Evolutionary conservation across 2,113 vertebrate species (phyloP).

Genomic region (Bubalus kerabau): DNA sequence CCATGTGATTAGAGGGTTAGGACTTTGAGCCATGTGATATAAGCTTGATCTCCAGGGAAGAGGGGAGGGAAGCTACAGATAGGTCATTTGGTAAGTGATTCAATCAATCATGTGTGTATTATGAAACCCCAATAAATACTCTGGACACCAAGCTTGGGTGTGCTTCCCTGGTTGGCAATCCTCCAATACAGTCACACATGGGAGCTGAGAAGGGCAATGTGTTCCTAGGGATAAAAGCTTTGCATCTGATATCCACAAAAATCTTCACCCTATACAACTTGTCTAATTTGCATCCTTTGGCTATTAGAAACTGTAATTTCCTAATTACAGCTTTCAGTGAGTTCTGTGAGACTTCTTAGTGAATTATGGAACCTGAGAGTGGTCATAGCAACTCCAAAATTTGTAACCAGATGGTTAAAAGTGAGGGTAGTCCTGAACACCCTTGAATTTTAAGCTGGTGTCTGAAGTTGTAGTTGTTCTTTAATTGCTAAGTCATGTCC

Average conservation of each 20-base stretch:
- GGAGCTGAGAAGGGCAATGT: background rate
- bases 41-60: background rate
- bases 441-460: background rate
- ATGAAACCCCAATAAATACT: background rate
- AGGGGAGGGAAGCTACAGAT: background rate
- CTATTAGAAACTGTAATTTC: background rate
- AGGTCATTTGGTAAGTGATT: background rate
- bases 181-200: background rate
- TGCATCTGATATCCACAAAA: background rate
- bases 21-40: background rate
- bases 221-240: background rate
- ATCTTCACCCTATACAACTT: background rate
- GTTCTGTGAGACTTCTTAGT: background rate
- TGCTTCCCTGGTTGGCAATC: background rate
- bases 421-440: background rate
- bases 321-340: background rate
- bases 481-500: background rate
- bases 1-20: background rate
- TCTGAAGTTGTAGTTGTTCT: background rate
- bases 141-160: background rate
- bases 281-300: background rate
- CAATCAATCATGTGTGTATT: background rate
- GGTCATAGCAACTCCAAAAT: background rate
- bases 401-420: background rate
- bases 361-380: background rate